phyloP scores from a whole-genome alignment of 2,113 vertebrate species.

The Sebastes schlegelii region DNA sequence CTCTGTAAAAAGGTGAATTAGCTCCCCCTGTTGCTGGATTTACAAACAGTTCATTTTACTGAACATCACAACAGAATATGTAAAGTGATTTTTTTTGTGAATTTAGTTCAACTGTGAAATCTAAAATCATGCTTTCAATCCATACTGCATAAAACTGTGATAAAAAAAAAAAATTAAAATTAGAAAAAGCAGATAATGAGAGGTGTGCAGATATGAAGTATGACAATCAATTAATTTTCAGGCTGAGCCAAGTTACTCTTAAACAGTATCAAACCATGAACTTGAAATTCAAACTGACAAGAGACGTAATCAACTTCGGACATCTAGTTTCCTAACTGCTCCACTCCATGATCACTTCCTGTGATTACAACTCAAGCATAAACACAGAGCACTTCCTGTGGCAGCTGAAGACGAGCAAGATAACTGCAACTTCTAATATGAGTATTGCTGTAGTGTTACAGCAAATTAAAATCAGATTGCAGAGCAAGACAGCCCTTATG shows the following conservation, averaged over 20 bases:
- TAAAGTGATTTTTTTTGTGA: background rate
- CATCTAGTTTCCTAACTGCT: constrained; percentile 36
- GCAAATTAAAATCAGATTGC: background rate
- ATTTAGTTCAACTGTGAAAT: background rate
- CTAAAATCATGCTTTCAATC: background rate
- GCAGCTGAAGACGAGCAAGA: constrained; percentile 12
- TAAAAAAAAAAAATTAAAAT: background rate
- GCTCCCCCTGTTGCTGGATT: constrained; percentile 63
- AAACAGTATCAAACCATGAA: background rate
- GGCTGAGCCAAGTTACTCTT: background rate
- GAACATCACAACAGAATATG: background rate
- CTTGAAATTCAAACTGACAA: constrained; percentile 3
- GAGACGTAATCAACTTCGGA: constrained; percentile 24
- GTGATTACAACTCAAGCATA: constrained; percentile 36
- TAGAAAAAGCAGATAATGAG: background rate
- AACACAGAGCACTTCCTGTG: constrained; percentile 47
- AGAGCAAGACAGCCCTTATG: background rate
- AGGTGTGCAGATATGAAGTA: background rate
- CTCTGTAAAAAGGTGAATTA: background rate
- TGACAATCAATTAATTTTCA: background rate
- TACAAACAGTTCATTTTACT: background rate
- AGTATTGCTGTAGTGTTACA: background rate
- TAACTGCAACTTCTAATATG: background rate
- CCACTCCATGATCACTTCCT: constrained; percentile 52
- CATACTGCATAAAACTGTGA: background rate